A percentile compares a stretch with the other conserved stretches of the same genome.
These are phyloP conservation scores for Octodonta nipae DNA, from an alignment of 2,888 invertebrate genomes.

Conservation along the genomic window DNA sequence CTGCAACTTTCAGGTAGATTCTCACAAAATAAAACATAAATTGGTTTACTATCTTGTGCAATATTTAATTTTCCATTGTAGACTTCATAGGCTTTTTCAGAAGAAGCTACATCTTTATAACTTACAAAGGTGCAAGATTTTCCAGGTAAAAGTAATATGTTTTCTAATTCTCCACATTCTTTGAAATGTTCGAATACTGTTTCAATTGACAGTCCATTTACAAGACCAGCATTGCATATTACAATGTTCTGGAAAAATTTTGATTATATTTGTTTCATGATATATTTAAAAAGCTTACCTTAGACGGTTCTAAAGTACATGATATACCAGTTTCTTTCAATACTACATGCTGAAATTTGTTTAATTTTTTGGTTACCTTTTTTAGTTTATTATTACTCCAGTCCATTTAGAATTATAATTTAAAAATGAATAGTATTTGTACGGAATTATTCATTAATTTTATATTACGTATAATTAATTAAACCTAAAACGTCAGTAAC, in stretches of 20 bases:
- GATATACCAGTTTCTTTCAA: conserved; percentile 33
- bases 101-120: conserved; percentile 40
- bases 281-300: conserved; percentile 20
- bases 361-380: conserved; percentile 37
- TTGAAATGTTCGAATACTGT: conserved; percentile 42
- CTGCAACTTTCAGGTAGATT: conserved; percentile 20
- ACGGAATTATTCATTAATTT: too few relatives aligned
- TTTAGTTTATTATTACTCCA: conserved; percentile 11
- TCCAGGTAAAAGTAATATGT: conserved; percentile 57
- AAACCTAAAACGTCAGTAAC: too few relatives aligned
- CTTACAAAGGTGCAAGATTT: conserved; percentile 72
- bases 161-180: conserved; percentile 41
- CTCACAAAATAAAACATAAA: conserved; percentile 54
- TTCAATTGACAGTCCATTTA: conserved; percentile 61
- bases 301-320: conserved; percentile 29
- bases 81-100: conserved; percentile 42
- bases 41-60: conserved; percentile 43
- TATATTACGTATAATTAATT: too few relatives aligned
- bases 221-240: conserved; percentile 78
- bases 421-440: neutral
- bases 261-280: conserved; percentile 4
- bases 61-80: conserved; percentile 48
- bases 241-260: conserved; percentile 49
- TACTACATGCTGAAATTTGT: conserved; percentile 35
- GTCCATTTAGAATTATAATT: neutral